Base-by-base conservation (phyloP, 1,140 invertebrate species). In the Ceratosolen solmsi region DNA sequence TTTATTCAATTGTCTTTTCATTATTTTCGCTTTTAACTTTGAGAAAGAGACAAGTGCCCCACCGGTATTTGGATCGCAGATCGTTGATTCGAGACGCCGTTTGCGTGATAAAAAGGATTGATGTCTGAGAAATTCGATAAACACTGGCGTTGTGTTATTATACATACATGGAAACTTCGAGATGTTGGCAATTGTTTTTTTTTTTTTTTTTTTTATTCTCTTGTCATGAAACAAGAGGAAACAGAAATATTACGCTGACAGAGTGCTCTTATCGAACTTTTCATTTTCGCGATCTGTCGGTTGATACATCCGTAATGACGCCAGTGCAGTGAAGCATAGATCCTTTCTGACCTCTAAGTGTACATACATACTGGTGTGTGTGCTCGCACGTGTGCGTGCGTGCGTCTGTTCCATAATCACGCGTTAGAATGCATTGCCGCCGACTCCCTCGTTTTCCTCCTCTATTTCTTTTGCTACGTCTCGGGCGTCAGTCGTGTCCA, bases 241-340 rank as follows among this genome's bases (percentile, higher is more conserved):
- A 77, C 80, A 73, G 80, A 72, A 78, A 72, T 78, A 82, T 78
- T 82, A 73, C 65, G 74, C 75, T 54, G 65, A 58, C 60, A 72
- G 41, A 72, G 41, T 8, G 38, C 49, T 60, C 83, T 84, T 79
- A 87, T 87, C 84, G 84, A 85, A 85, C 85, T 85, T 85, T 88
- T 85, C 84, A 86, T 85, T 85, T 87, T 86, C 80, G 63, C 84
- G 87, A 88, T 88, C 85, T 80, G 79, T 63, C 65, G 65, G 68
- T 27, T 84, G 86, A 88, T 87, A 87, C 86, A 86, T 86, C 80
- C 83, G 84, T 87, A 88, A 89, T 89, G 87, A 86, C 85, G 84
- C 83, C 70, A 77, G 84, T 83, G 87, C 89, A 89, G 88, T 89
- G 83, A 89, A 56, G 86, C 89, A 85, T 88, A 88, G 86, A 89